Percentiles rank a stretch among this genome's conserved stretches.
These are phyloP conservation scores for Peribatodes rhomboidaria DNA, from an alignment of 2,888 invertebrate genomes.

Conservation along the genomic window DNA sequence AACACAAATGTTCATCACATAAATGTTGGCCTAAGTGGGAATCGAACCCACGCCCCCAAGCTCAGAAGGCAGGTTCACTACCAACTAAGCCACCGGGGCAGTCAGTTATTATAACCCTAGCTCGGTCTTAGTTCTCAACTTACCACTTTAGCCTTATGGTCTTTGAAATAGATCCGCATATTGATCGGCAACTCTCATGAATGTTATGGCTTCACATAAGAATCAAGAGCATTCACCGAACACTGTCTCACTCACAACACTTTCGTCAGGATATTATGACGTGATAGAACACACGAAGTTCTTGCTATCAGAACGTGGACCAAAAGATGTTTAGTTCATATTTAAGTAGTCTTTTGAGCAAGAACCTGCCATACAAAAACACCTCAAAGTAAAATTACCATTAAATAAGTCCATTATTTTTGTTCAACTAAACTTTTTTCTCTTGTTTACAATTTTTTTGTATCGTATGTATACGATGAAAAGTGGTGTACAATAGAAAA, in stretches of 20 bases:
- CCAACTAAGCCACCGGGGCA: no score
- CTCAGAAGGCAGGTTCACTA: no score
- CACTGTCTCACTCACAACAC: slow-evolving; percentile 30
- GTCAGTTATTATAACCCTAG: not conserved
- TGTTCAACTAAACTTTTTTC: no score
- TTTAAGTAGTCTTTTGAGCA: not conserved
- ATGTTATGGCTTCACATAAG: slow-evolving; percentile 79
- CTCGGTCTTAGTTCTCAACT: slow-evolving; percentile 42
- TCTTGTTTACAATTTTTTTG: no score
- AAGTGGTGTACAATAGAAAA: no score
- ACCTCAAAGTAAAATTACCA: no score
- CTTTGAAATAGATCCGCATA: slow-evolving; percentile 83
- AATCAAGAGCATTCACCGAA: slow-evolving; percentile 60
- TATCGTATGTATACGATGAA: no score
- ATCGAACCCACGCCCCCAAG: no score
- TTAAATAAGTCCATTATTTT: no score
- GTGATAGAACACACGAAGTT: slow-evolving; percentile 3
- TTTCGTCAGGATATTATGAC: not conserved
- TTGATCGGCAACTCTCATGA: slow-evolving; percentile 67
- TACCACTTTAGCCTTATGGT: slow-evolving; percentile 76
- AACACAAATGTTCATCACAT: no score
- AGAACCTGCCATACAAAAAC: no score
- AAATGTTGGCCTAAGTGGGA: no score
- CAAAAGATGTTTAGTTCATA: not conserved
- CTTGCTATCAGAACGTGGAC: slow-evolving; percentile 9